These are phyloP conservation scores for Archocentrus centrarchus DNA, from an alignment of 2,113 vertebrate species.

Conservation along the genomic window DNA sequence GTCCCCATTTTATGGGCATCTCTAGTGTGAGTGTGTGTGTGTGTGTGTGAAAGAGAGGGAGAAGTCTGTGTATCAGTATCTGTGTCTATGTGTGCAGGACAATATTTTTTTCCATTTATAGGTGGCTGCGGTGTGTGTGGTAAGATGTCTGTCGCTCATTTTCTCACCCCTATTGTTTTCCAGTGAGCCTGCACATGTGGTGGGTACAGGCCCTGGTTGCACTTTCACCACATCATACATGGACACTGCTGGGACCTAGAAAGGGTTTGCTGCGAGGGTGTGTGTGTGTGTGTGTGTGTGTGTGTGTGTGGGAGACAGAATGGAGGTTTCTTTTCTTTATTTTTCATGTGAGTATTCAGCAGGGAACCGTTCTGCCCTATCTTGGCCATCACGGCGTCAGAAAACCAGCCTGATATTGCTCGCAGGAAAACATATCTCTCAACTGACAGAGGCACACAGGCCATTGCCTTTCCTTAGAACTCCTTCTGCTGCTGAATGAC, in stretches of 20 bases:
- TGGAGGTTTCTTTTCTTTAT: constrained; percentile 38
- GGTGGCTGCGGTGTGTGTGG: constrained; percentile 69
- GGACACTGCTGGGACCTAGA: constrained; percentile 16
- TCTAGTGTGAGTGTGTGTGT: constrained; percentile 28
- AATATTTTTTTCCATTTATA: constrained; percentile 60
- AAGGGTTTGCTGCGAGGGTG: constrained; percentile 7
- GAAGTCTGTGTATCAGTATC: constrained; percentile 33
- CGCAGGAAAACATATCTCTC: constrained; percentile 48
- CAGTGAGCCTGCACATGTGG: constrained; percentile 63
- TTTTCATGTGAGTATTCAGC: constrained; percentile 13
- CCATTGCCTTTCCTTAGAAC: constrained; percentile 52
- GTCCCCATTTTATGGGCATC: constrained; percentile 49
- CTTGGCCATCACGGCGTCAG: constrained; percentile 45
- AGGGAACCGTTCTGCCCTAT: constrained; percentile 27
- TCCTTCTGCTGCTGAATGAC: constrained; percentile 53
- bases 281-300: background rate
- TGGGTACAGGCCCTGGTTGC: constrained; percentile 35
- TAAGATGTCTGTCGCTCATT: constrained; percentile 70
- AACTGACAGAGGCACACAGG: constrained; percentile 34
- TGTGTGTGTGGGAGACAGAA: constrained; percentile 5
- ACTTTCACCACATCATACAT: constrained; percentile 61
- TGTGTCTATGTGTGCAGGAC: constrained; percentile 29
- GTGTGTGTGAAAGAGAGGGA: background rate
- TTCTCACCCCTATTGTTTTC: constrained; percentile 75
- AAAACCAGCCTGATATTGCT: constrained; percentile 25